Base-by-base conservation (phyloP, 1,140 invertebrate species). In the Tyrophagus putrescentiae region DNA sequence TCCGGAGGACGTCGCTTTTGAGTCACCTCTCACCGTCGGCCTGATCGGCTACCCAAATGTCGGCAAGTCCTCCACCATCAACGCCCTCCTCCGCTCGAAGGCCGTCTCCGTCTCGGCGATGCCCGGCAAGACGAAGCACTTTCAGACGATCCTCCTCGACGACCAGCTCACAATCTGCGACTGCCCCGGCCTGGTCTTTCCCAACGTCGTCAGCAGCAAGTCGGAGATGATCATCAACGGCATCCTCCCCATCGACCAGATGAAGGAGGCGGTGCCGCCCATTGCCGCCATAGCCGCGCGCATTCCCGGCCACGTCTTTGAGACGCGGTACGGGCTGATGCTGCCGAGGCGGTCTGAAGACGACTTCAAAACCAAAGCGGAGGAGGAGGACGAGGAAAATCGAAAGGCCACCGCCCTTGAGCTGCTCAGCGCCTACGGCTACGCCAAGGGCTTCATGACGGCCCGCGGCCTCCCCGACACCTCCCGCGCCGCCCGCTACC, bases 31-130 rank as follows among this genome's bases (percentile, higher is more conserved):
- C 0, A 63, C 63, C 3, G 34, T 67, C 42, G 60, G 66, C 18
- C 62, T 75, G 69, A 72, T 96, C 65, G 95, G 96, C 0, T 98
- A 98, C 77, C 95, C 95, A 1, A 99, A 99, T 78, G 96, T 99
- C 33, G 96, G 96, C 16, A 99, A 99, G 76, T 97, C 92, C 76
- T 98, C 93, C 45, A 96, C 93, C 3, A 95, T 98, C 34, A 98
- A 99, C 79, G 79, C 88, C 4, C 72, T 99, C 41, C 76, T 98
- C 69, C 79, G 81, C 59, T 76, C 78, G 13, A 98, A 98, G 71
- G 96, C 94, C 75, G 90, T 92, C 0, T 87, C 88, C 0, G 91
- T 96, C 0, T 97, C 92, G 23, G 83, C 89, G 2, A 98, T 93
- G 50, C 93, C 94, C 0, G 94, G 94, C 32, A 92, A 96, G 76